phyloP scores from a whole-genome alignment of 2,113 vertebrate species.

The Amia ocellicauda region DNA sequence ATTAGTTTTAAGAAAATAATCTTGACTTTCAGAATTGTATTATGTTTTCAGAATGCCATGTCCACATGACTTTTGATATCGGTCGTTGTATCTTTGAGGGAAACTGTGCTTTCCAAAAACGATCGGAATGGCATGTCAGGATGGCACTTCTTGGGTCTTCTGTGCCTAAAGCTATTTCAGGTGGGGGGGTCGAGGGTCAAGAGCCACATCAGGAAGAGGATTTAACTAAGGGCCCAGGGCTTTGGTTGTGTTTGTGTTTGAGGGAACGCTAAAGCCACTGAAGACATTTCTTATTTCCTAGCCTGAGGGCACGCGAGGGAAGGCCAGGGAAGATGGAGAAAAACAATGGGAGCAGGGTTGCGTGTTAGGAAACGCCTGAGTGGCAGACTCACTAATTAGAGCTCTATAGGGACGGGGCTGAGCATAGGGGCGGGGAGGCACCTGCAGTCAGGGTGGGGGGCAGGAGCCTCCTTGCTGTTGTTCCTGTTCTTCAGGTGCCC shows the following conservation, averaged over 20 bases:
- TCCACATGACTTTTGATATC: no score
- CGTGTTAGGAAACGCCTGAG: constrained; percentile 51
- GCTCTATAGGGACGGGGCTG: constrained; percentile 41
- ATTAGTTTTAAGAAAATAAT: no score
- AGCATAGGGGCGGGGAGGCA: constrained; percentile 51
- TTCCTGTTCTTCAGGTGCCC: constrained; percentile 6
- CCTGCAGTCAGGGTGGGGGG: constrained; percentile 32
- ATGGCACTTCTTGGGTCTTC: not conserved
- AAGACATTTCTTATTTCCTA: not conserved
- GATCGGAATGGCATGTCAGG: no score
- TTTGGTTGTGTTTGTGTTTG: not conserved
- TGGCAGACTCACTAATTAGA: constrained; percentile 52
- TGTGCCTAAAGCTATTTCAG: not conserved
- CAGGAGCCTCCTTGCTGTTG: not conserved
- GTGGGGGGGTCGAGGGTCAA: not conserved
- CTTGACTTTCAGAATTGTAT: no score
- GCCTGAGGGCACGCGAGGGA: not conserved
- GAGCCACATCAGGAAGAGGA: constrained; percentile 4
- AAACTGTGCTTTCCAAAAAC: no score
- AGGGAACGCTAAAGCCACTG: not conserved
- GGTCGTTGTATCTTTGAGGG: no score
- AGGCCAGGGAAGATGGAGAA: constrained; percentile 46
- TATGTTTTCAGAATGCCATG: no score
- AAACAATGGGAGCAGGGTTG: constrained; percentile 50
- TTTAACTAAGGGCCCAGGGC: not conserved